Conservation (phyloP, 2,113 vertebrate genomes). For the Amazona vittata region DNA sequence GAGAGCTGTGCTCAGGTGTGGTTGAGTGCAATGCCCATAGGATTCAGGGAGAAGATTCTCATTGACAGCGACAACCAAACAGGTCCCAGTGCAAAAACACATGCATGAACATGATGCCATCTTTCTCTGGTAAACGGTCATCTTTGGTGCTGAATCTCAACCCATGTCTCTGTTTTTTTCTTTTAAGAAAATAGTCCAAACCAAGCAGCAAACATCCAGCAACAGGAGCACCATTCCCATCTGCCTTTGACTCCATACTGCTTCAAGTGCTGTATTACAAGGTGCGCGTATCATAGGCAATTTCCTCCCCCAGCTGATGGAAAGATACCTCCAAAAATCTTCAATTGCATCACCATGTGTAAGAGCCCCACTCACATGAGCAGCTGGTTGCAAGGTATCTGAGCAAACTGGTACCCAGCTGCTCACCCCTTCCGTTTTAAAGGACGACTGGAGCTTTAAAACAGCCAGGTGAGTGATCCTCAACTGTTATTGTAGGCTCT, state of each 20-base stretch:
- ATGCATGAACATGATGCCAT: neutral
- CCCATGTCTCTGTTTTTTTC: neutral
- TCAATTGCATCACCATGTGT: neutral
- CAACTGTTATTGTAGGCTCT: neutral
- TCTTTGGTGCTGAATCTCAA: neutral
- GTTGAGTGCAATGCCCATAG: rapidly evolving
- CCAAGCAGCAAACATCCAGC: neutral
- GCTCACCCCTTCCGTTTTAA: neutral
- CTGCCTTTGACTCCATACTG: neutral
- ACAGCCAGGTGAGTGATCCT: neutral
- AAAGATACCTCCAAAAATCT: neutral
- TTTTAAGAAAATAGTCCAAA: neutral
- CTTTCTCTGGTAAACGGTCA: neutral
- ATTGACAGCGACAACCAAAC: neutral
- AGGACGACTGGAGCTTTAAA: neutral
- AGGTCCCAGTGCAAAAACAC: neutral
- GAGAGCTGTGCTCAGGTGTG: rapidly evolving
- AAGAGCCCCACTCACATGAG: rapidly evolving
- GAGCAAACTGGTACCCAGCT: neutral
- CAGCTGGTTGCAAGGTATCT: neutral
- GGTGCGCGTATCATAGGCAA: rapidly evolving
- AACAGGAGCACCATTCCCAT: neutral
- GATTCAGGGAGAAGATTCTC: neutral
- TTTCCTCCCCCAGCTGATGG: neutral
- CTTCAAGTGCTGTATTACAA: neutral